phyloP scores from a whole-genome alignment of 1,140 invertebrate genomes.

The Brachionus asplanchnoidis region DNA sequence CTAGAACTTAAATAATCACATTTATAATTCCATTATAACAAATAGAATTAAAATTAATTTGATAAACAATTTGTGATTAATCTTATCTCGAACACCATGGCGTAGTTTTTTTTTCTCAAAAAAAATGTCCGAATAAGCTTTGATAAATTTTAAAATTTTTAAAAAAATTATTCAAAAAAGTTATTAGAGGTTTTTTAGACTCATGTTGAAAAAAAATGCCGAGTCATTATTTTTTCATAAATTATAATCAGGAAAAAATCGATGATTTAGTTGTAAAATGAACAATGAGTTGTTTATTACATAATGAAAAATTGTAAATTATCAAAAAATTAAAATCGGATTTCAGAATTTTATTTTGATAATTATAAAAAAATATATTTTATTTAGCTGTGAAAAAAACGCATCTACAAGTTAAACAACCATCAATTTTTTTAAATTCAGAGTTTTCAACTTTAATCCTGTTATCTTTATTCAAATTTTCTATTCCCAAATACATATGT shows the following conservation, averaged over 20 bases:
- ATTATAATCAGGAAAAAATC: not conserved
- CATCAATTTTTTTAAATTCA: constrained; percentile 34
- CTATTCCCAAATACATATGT: not conserved
- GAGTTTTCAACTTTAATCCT: not conserved
- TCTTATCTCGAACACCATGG: not conserved
- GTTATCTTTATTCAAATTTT: not conserved
- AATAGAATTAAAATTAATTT: not conserved
- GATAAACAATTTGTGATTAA: not conserved
- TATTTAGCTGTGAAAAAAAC: constrained; percentile 7
- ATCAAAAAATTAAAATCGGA: not conserved
- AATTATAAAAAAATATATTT: not conserved
- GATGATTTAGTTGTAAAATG: not conserved
- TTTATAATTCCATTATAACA: not conserved
- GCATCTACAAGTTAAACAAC: constrained; percentile 19
- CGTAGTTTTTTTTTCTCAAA: not conserved
- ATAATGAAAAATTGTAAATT: not conserved
- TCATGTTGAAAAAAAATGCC: not conserved
- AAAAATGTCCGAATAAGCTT: not conserved
- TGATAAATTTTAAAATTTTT: not conserved
- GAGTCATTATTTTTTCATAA: not conserved
- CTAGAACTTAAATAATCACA: not conserved
- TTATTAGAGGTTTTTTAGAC: not conserved
- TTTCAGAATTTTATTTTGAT: not conserved
- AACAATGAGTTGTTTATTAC: too few species aligned
- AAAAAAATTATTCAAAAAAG: too few species aligned